These are phyloP conservation scores for Drosophila kohkoa DNA, from an alignment of 1,140 invertebrate species.

Conservation along the genomic window DNA sequence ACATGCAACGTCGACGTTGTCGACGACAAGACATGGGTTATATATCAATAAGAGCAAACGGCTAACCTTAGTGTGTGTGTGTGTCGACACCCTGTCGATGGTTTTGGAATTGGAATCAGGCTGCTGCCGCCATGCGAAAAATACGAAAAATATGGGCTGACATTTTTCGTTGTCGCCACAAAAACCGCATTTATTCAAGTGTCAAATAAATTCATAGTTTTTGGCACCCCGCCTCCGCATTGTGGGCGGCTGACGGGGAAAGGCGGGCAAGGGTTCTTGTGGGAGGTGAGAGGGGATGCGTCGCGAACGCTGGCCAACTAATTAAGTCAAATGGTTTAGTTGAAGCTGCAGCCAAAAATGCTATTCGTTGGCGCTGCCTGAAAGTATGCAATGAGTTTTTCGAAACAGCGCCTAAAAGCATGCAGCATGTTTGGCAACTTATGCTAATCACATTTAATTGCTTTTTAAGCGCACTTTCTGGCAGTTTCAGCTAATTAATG, in stretches of 20 bases:
- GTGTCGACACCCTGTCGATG: conserved; percentile 24
- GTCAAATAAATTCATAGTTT: conserved; percentile 84
- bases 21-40: conserved; percentile 61
- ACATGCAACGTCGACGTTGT: conserved; percentile 45
- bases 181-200: conserved; percentile 84
- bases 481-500: conserved; percentile 75
- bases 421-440: conserved; percentile 60
- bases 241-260: too few relatives aligned
- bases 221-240: conserved; percentile 25
- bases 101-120: conserved; percentile 18
- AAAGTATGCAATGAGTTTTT: conserved; percentile 63
- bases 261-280: neutral
- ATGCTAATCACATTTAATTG: conserved; percentile 84
- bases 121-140: conserved; percentile 46
- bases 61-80: conserved; percentile 6
- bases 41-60: conserved; percentile 59
- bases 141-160: conserved; percentile 70
- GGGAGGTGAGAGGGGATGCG: neutral
- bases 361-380: conserved; percentile 19
- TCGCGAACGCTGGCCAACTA: conserved; percentile 67
- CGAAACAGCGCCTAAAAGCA: conserved; percentile 38
- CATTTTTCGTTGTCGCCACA: conserved; percentile 77
- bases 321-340: conserved; percentile 76
- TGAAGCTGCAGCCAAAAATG: conserved; percentile 40
- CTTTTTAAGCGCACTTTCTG: conserved; percentile 82